Conservation (phyloP, 2,888 invertebrate species). For the Eustalomyia histrio region DNA sequence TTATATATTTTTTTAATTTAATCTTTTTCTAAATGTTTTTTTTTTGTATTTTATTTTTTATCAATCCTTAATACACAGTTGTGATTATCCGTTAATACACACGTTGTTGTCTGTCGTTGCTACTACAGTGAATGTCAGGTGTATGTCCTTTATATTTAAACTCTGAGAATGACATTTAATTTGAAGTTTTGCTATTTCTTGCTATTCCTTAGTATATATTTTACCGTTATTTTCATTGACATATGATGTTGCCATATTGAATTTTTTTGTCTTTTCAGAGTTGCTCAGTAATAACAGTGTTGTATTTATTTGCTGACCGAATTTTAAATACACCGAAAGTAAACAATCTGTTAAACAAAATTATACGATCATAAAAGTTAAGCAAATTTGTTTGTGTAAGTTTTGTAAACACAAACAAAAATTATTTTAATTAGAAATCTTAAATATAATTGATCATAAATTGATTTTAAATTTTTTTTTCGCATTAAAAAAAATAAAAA, state of each 20-base stretch:
- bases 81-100: slow-evolving; percentile 60
- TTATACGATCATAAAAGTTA: too few species aligned
- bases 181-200: slow-evolving; percentile 17
- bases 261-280: slow-evolving; percentile 19
- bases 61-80: slow-evolving; percentile 21
- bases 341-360: not conserved
- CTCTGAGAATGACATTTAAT: slow-evolving; percentile 56
- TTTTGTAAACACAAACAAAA: too few species aligned
- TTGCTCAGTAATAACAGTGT: slow-evolving; percentile 64
- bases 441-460: too few species aligned
- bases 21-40: not conserved
- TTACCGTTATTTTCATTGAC: slow-evolving; percentile 73
- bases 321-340: not conserved
- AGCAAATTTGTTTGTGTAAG: too few species aligned
- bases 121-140: slow-evolving; percentile 74
- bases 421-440: too few species aligned
- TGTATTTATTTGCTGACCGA: slow-evolving; percentile 56
- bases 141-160: slow-evolving; percentile 66
- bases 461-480: too few species aligned
- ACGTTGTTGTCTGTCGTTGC: slow-evolving; percentile 68
- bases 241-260: slow-evolving; percentile 68
- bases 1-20: not conserved
- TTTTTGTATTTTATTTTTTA: slow-evolving; percentile 9
- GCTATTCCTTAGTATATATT: slow-evolving; percentile 23
- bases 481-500: too few species aligned